Evolutionary conservation across 2,888 invertebrate genomes (phyloP).

Genomic region (Apodemia mormo): DNA sequence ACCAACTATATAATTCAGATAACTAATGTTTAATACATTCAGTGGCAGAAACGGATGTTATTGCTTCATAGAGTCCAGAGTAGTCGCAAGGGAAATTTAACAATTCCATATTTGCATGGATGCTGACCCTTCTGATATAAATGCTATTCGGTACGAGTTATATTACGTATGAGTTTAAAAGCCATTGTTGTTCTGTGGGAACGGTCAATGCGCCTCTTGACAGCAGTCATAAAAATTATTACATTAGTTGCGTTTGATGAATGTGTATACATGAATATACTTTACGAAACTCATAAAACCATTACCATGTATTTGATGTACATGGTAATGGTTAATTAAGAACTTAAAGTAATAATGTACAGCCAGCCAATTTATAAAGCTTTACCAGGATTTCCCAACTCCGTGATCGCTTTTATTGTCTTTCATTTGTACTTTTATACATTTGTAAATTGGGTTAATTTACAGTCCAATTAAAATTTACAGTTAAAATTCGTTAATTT

Average conservation of each 20-base stretch:
- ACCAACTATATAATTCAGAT: background rate
- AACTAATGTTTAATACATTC: slow-evolving; percentile 26
- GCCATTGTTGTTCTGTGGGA: slow-evolving; percentile 72
- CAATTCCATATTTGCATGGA: slow-evolving; percentile 62
- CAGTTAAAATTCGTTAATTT: too few relatives aligned
- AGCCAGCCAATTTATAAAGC: too few relatives aligned
- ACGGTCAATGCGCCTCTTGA: slow-evolving; percentile 44
- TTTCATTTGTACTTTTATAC: too few relatives aligned
- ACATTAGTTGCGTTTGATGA: background rate
- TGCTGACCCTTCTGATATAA: slow-evolving; percentile 63
- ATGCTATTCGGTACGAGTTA: slow-evolving; percentile 52
- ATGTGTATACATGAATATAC: background rate
- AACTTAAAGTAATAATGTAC: too few relatives aligned
- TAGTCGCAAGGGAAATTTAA: slow-evolving; percentile 73
- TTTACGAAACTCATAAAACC: background rate
- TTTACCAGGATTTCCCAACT: too few relatives aligned
- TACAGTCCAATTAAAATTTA: too few relatives aligned
- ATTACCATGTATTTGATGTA: background rate
- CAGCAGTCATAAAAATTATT: slow-evolving; percentile 8
- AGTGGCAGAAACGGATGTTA: slow-evolving; percentile 45
- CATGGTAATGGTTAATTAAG: too few relatives aligned
- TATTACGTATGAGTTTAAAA: slow-evolving; percentile 77
- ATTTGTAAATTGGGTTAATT: too few relatives aligned
- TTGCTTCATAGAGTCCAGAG: slow-evolving; percentile 52
- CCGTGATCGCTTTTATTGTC: too few relatives aligned